Percentiles rank a stretch among this genome's conserved stretches.
Evolutionary conservation across 2,797 vertebrate genomes (phyloP).

Genomic region (Takifugu rubripes): DNA sequence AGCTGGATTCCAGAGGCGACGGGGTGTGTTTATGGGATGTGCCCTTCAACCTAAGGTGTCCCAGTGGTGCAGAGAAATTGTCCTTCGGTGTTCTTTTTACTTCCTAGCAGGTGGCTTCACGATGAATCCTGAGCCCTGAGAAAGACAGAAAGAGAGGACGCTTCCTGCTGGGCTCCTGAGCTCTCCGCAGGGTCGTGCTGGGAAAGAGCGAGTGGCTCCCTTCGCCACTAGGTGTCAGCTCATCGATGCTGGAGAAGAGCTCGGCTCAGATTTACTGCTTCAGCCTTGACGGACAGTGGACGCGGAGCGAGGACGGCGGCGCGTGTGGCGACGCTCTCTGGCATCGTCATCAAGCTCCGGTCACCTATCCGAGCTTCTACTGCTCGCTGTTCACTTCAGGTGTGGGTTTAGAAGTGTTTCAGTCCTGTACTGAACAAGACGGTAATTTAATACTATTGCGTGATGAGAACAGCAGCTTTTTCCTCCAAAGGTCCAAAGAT

Average conservation of each 20-base stretch:
- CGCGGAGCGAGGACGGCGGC: too few relatives aligned
- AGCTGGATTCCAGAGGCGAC: constrained; percentile 2
- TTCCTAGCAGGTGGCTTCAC: constrained; percentile 15
- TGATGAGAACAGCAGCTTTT: neutral
- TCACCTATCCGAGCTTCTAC: too few relatives aligned
- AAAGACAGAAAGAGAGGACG: constrained; percentile 25
- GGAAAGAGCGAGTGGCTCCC: constrained; percentile 3
- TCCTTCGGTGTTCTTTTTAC: constrained; percentile 25
- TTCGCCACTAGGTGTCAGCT: constrained; percentile 65
- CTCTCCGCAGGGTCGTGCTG: neutral
- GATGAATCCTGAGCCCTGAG: constrained; percentile 46
- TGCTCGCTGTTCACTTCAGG: too few relatives aligned
- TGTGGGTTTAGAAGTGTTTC: too few relatives aligned
- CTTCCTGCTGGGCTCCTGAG: constrained; percentile 27
- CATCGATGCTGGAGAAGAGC: constrained; percentile 38
- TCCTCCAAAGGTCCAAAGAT: too few relatives aligned
- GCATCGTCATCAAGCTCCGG: too few relatives aligned
- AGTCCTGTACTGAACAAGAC: too few relatives aligned
- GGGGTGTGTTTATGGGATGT: neutral
- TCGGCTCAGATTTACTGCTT: too few relatives aligned
- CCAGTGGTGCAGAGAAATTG: constrained; percentile 21
- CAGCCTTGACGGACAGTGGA: too few relatives aligned
- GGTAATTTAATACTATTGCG: too few relatives aligned
- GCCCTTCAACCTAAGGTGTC: constrained; percentile 22
- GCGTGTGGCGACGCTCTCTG: too few relatives aligned